Evolutionary conservation across 2,113 vertebrate species (phyloP).

Genomic region (Peromyscus maniculatus): DNA sequence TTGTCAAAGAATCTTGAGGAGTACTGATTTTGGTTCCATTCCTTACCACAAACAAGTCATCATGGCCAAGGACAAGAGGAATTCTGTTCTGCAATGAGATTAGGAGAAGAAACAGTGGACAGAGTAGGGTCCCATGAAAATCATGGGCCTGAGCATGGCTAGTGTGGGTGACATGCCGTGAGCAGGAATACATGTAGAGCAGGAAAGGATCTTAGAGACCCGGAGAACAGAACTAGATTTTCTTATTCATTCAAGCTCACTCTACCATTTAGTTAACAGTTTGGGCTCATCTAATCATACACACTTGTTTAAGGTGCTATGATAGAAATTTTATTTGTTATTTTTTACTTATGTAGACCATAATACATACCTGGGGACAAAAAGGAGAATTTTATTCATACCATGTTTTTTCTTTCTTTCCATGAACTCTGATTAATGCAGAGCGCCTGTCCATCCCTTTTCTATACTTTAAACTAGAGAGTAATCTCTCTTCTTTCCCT

Average conservation of each 20-base stretch:
- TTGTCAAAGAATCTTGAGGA: slow-evolving; percentile 33
- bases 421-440: not conserved
- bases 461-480: not conserved
- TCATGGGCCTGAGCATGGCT: not conserved
- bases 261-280: not conserved
- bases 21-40: not conserved
- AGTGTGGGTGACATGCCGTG: accelerated
- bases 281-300: not conserved
- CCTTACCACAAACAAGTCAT: not conserved
- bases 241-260: not conserved
- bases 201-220: not conserved
- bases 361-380: not conserved
- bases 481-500: not conserved
- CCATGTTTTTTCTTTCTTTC: not conserved
- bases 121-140: not conserved
- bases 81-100: not conserved
- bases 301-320: not conserved
- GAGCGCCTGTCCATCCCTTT: not conserved
- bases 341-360: not conserved
- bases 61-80: not conserved
- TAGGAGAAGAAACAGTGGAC: not conserved
- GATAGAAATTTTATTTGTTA: not conserved
- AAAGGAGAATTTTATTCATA: not conserved
- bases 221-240: not conserved
- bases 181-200: too few relatives aligned